These are phyloP conservation scores for Ovis aries DNA, from an alignment of 2,113 vertebrate species.

Conservation along the genomic window ARS-UI_Ramb_v3.0 NC_056054.1:214032001-214032500, in stretches of 20 bases:
- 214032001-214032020: not conserved
- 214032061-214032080: not conserved
- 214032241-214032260: not conserved
- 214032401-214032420: not conserved
- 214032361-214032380: not conserved
- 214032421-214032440: not conserved
- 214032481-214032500: not conserved
- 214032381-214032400: not conserved
- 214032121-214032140: not conserved
- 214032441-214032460: not conserved
- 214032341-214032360: not conserved
- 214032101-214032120: not conserved
- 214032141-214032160: not conserved
- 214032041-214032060: not conserved
- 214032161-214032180: not conserved
- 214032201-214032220: not conserved
- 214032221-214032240: not conserved
- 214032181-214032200: slow-evolving; percentile 13
- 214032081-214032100: slow-evolving; percentile 4
- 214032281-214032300: not conserved
- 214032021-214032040: not conserved
- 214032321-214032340: not conserved
- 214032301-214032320: not conserved
- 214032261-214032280: not conserved
- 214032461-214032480: not conserved